phyloP scores from a whole-genome alignment of 2,113 vertebrate genomes.

The Chionomys nivalis region DNA sequence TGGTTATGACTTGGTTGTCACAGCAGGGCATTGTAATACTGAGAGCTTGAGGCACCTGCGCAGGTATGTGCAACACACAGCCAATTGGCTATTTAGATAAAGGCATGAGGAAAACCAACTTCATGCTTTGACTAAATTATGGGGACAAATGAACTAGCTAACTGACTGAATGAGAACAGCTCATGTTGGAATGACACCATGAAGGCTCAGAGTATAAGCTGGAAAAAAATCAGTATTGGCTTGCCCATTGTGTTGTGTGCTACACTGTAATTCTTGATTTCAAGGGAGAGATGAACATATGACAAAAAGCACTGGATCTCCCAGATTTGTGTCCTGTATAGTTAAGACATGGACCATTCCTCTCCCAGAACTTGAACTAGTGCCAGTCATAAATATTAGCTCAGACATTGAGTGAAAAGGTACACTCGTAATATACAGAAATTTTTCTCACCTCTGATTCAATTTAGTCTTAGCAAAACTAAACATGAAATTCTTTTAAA shows the following conservation, averaged over 20 bases:
- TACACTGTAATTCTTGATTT: neutral
- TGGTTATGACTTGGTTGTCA: neutral
- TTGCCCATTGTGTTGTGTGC: neutral
- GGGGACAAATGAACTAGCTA: neutral
- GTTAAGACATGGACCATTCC: neutral
- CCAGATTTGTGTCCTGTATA: neutral
- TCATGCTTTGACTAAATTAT: neutral
- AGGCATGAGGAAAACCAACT: neutral
- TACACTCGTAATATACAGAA: constrained; percentile 23
- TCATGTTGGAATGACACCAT: neutral
- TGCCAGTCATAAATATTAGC: neutral
- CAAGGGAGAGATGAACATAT: neutral
- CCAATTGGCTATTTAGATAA: neutral
- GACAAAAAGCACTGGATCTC: neutral
- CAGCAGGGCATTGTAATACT: neutral
- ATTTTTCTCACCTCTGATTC: constrained; percentile 36
- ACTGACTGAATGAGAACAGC: neutral
- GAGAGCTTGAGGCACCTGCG: neutral
- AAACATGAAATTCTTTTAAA: constrained; percentile 49
- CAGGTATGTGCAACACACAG: neutral
- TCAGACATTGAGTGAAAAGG: neutral
- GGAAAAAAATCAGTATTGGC: neutral
- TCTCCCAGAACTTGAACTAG: neutral
- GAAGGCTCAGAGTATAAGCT: neutral
- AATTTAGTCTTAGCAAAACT: constrained; percentile 50